Evolutionary conservation across 2,797 vertebrate species (phyloP).

Genomic region (Rhodeus uyekii): DNA sequence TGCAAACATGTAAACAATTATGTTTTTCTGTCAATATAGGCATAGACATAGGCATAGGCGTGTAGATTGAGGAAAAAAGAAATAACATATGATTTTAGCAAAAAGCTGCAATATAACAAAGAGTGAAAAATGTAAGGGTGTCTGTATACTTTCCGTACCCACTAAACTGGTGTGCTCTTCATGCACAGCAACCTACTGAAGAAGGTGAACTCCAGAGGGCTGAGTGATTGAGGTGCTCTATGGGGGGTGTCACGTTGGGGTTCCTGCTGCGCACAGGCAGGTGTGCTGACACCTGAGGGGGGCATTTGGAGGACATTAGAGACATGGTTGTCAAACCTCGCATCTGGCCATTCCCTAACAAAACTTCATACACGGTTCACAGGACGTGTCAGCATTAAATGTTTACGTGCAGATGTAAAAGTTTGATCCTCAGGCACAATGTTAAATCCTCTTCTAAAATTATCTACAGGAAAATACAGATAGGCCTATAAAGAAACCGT

Average conservation of each 20-base stretch:
- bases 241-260: conserved; percentile 48
- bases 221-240: conserved; percentile 50
- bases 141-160: too few relatives aligned
- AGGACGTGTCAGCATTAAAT: conserved; percentile 75
- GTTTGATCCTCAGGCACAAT: conserved; percentile 76
- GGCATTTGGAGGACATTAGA: conserved; percentile 59
- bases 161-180: conserved; percentile 4
- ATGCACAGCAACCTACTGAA: conserved; percentile 9
- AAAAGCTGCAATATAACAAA: too few relatives aligned
- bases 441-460: conserved; percentile 68
- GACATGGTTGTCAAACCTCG: conserved; percentile 52
- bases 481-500: not conserved
- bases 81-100: too few relatives aligned
- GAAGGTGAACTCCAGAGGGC: conserved; percentile 40
- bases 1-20: too few relatives aligned
- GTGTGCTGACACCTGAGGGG: conserved; percentile 59
- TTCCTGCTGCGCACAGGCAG: conserved; percentile 65
- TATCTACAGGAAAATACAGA: conserved; percentile 68
- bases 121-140: too few relatives aligned
- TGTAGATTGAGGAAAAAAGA: too few relatives aligned
- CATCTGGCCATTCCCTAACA: conserved; percentile 78
- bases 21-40: too few relatives aligned
- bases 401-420: conserved; percentile 70
- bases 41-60: too few relatives aligned
- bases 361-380: conserved; percentile 80